phyloP scores from a whole-genome alignment of 1,140 invertebrate genomes.

The Leptopilina boulardi region DNA sequence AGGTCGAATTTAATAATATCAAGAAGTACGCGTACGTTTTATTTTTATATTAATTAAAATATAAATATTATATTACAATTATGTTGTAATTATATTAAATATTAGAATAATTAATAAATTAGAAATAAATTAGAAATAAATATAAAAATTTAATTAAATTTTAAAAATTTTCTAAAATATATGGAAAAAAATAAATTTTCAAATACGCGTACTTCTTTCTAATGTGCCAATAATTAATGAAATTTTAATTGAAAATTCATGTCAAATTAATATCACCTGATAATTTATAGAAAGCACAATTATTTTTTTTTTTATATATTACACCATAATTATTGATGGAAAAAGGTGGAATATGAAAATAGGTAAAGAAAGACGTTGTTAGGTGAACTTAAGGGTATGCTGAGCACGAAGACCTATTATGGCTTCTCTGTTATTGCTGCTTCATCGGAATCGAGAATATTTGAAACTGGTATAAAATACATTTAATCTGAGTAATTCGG shows the following conservation, averaged over 20 bases:
- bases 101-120: too few species aligned
- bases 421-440: conserved; percentile 73
- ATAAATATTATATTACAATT: too few species aligned
- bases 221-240: conserved; percentile 41
- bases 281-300: too few species aligned
- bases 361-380: conserved; percentile 56
- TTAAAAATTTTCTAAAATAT: too few species aligned
- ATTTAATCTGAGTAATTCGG: not conserved
- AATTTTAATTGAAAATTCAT: too few species aligned
- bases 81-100: too few species aligned
- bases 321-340: conserved; percentile 39
- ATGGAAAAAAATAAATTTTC: too few species aligned
- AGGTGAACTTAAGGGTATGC: conserved; percentile 70
- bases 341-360: conserved; percentile 56
- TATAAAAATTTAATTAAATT: too few species aligned
- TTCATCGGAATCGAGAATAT: conserved; percentile 70
- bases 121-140: too few species aligned
- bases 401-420: conserved; percentile 70
- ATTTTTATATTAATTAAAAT: conserved; percentile 18
- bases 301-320: too few species aligned
- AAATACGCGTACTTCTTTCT: conserved; percentile 59
- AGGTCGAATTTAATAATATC: conserved; percentile 55
- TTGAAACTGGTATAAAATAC: conserved; percentile 37
- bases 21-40: conserved; percentile 54
- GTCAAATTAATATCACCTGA: too few species aligned